Base-by-base conservation (phyloP, 2,888 invertebrate species). In the Drosophila pseudotakahashii region DNA sequence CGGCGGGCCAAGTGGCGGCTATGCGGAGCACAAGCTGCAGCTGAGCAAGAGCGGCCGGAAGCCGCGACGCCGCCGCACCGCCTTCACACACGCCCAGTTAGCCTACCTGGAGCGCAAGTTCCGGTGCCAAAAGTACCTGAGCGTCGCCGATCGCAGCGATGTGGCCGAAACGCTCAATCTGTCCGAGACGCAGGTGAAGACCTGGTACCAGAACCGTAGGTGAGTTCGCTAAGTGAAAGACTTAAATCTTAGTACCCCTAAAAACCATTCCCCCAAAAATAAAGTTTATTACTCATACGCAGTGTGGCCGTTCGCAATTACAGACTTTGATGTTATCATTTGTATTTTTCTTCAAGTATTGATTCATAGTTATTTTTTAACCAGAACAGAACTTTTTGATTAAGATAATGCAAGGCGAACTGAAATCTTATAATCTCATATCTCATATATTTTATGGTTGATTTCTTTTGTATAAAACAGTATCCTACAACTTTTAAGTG, bases 161-260 rank as follows among this genome's bases (percentile, higher is more conserved):
- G 98, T 98, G 0, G 98, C 98, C 0, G 97, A 98, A 88, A 95
- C 97, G 0, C 93, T 98, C 26, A 97, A 96, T 88, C 93, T 98
- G 30, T 96, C 97, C 37, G 98, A 98, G 92, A 98, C 98, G 0
- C 98, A 98, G 91, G 98, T 98, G 57, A 98, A 98, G 93, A 98
- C 98, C 2, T 98, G 98, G 98, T 98, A 92, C 76, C 92, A 92
- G 67, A 92, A 92, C 75, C 85, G 92, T 78, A 89, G 92, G 92
- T 92, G 47, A 32, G 47, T 23, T 9, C 11, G 3, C 32, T 19
- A 19, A 19, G 1, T 19, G 1, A 19, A 19, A 19, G n/a, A n/a
- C n/a, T n/a, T n/a, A 19, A 19, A 19, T 34, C 11, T 9, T 3
- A 11, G 10, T 34, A 7, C 30, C 7, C 1, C 7, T 1, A 2